Evolutionary conservation across 2,113 vertebrate genomes (phyloP).

Genomic region (Regulus satrapa): DNA sequence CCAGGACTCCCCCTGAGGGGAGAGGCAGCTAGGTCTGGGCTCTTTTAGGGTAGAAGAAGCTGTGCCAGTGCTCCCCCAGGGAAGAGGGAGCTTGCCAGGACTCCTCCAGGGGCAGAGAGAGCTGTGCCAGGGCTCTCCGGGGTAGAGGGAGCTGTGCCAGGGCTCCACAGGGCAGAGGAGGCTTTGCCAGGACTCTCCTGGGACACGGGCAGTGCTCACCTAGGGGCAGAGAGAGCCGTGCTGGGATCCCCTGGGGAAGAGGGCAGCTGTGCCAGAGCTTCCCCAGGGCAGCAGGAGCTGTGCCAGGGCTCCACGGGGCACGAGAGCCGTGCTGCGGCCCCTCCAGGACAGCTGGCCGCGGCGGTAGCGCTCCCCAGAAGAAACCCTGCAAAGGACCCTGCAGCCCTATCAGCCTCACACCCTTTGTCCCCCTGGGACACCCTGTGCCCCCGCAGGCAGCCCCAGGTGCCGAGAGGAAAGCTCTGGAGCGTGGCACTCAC

Average conservation of each 20-base stretch:
- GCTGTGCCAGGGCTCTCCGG: not conserved
- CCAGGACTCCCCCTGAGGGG: not conserved
- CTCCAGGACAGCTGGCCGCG: accelerated
- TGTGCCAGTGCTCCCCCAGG: not conserved
- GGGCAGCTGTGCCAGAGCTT: not conserved
- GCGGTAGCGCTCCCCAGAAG: not conserved
- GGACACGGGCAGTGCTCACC: not conserved
- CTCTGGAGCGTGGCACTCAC: conserved; percentile 73
- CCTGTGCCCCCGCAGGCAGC: not conserved
- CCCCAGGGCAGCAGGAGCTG: not conserved
- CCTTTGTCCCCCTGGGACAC: not conserved
- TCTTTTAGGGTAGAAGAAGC: not conserved
- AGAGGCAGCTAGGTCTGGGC: not conserved
- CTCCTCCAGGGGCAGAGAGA: not conserved
- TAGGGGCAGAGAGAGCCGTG: not conserved
- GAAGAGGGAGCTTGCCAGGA: not conserved
- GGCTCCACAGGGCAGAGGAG: not conserved
- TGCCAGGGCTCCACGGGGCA: not conserved
- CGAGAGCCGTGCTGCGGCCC: not conserved
- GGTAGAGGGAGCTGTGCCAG: not conserved
- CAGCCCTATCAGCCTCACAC: not conserved
- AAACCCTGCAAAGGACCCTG: not conserved
- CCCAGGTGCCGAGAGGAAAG: too few relatives aligned
- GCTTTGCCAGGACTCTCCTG: not conserved
- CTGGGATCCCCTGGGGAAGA: not conserved